phyloP scores from a whole-genome alignment of 2,888 invertebrate species.

The Chrysopilus asiliformis region DNA sequence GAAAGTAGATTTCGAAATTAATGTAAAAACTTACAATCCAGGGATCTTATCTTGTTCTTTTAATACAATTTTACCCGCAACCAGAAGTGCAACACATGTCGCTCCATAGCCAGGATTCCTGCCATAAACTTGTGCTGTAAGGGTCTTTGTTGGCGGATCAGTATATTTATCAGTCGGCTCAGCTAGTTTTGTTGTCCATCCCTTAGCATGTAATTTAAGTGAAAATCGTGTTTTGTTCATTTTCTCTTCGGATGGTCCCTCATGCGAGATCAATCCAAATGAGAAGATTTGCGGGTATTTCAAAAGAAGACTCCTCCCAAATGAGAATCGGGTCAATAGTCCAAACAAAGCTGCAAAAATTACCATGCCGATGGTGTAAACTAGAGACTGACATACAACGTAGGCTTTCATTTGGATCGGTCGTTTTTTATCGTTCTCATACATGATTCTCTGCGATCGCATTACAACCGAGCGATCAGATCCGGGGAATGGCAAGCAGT shows the following conservation, averaged over 20 bases:
- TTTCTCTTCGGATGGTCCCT: slow-evolving; percentile 48
- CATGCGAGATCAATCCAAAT: slow-evolving; percentile 49
- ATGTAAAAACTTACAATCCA: slow-evolving; percentile 39
- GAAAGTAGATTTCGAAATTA: neutral
- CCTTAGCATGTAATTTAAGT: slow-evolving; percentile 59
- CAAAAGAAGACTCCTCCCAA: slow-evolving; percentile 50
- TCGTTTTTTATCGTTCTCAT: slow-evolving; percentile 49
- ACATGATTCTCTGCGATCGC: slow-evolving; percentile 66
- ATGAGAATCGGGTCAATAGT: slow-evolving; percentile 45
- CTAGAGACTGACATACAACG: slow-evolving; percentile 40
- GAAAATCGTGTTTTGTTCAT: slow-evolving; percentile 49
- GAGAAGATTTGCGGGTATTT: slow-evolving; percentile 61
- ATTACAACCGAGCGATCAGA: slow-evolving; percentile 70
- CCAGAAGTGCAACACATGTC: slow-evolving; percentile 59
- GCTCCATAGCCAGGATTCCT: slow-evolving; percentile 58
- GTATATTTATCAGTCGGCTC: slow-evolving; percentile 39
- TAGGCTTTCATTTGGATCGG: slow-evolving; percentile 73
- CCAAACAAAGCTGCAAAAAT: slow-evolving; percentile 48
- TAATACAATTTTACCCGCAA: slow-evolving; percentile 60
- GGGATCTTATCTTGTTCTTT: slow-evolving; percentile 67
- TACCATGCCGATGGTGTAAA: slow-evolving; percentile 38
- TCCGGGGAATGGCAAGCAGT: slow-evolving; percentile 69
- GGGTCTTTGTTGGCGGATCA: slow-evolving; percentile 47
- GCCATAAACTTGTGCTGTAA: slow-evolving; percentile 48
- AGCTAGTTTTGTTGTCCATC: slow-evolving; percentile 55